A percentile compares a stretch with the other conserved stretches of the same genome.
phyloP scores from a whole-genome alignment of 2,797 vertebrate species.

The Myripristis murdjan region DNA sequence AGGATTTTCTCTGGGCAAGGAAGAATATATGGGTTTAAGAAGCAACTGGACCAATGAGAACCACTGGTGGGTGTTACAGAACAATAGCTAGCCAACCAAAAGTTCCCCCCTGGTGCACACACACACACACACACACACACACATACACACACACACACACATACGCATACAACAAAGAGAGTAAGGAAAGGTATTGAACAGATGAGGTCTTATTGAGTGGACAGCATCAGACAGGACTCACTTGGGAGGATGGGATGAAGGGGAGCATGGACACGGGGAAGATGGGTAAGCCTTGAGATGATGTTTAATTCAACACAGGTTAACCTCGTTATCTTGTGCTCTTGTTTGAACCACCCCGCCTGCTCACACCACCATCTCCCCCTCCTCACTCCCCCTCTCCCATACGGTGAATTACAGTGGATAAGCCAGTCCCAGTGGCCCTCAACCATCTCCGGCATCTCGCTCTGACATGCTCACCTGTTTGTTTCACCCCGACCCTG shows the following conservation, averaged over 20 bases:
- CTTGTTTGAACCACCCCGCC: conserved; percentile 37
- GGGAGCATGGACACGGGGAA: neutral
- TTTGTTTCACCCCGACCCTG: conserved; percentile 33
- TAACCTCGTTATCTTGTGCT: conserved; percentile 48
- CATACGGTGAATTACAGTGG: conserved; percentile 24
- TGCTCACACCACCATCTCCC: conserved; percentile 2
- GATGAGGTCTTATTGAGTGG: conserved; percentile 45
- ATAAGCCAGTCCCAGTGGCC: conserved; percentile 51
- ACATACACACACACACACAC: conserved; percentile 18
- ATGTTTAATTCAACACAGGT: conserved; percentile 69
- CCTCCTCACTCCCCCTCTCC: conserved; percentile 8
- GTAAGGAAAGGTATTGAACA: conserved; percentile 33
- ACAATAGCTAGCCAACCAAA: conserved; percentile 67
- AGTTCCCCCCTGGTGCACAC: neutral
- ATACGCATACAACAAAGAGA: conserved; percentile 28
- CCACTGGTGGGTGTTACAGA: conserved; percentile 57
- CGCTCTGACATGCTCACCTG: conserved; percentile 25
- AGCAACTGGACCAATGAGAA: conserved; percentile 59
- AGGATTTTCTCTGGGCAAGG: conserved; percentile 33
- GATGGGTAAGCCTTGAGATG: conserved; percentile 10
- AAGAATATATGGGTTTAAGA: conserved; percentile 56
- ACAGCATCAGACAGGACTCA: conserved; percentile 20
- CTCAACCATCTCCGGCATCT: conserved; percentile 45
- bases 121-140: too few species aligned
- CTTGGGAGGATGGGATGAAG: conserved; percentile 14